Base-by-base conservation (phyloP, 1,140 invertebrate genomes). In the Listronotus oregonensis region DNA sequence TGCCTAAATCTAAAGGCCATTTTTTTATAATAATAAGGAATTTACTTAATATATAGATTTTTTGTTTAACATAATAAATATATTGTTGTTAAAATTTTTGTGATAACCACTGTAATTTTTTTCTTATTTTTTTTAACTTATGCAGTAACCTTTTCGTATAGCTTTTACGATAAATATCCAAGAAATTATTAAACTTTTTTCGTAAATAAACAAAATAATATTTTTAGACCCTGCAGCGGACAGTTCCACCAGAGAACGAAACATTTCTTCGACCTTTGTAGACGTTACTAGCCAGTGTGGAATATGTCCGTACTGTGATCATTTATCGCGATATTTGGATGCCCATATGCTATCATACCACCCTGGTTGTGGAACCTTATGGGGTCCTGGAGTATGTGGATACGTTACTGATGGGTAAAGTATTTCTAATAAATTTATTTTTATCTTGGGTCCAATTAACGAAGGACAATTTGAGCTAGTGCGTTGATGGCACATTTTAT, bases 291-390 rank as follows among this genome's bases (percentile, higher is more conserved):
- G 47, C n/a, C 40, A 61, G n/a, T 59, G 62, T 43, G 64, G 40
- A 5, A 60, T 72, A 15, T 81, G 80, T 67, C 69, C 70, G 40
- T 71, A 80, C 27, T 81, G 80, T 61, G 70, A 73, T 17, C 70
- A 74, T 56, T 47, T 71, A 9, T 75, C 75, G n/a, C 61, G 72
- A 10, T 73, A 77, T 63, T 59, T 81, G 32, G 66, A 71, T 18
- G 70, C 70, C 17, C 80, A 81, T 64, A 73, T 80, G 73, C 42
- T 76, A 10, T 68, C 74, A 6, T 71, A 78, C 11, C 83, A 85
- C 75, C 78, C 80, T 15, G 83, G 83, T 9, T 85, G 83, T 74
- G 79, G 78, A 6, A 64, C 75, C 0, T 67, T 76, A 9, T 82
- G 76, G 71, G 74, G 75, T 18, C 72, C 76, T 46, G 79, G 75